Percentiles rank a stretch among this genome's conserved stretches.
phyloP scores from a whole-genome alignment of 2,888 invertebrate species.

The Alviniconcha strummeri region DNA sequence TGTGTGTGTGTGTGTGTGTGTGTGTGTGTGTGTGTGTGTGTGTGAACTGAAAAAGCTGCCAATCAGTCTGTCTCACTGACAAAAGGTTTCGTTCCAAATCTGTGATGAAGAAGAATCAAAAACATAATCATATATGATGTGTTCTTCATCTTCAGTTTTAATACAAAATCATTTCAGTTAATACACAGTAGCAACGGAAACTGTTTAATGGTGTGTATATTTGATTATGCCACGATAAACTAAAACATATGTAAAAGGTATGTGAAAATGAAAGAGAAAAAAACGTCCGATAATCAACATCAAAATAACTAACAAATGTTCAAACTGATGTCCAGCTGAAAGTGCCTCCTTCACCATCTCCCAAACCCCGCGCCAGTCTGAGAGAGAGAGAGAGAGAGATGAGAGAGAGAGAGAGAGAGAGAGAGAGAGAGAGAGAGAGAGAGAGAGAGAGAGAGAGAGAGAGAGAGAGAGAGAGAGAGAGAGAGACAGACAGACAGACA shows the following conservation, averaged over 20 bases:
- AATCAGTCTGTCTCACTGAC: no score
- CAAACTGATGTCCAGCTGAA: neutral
- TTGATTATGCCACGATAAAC: neutral
- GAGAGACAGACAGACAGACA: neutral
- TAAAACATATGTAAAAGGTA: neutral
- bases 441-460: neutral
- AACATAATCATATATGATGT: neutral
- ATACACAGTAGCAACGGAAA: no score
- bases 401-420: neutral
- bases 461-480: neutral
- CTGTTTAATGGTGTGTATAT: no score
- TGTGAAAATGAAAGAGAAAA: neutral
- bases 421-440: neutral
- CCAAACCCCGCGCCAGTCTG: neutral
- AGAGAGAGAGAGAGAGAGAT: neutral
- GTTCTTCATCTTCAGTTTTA: neutral
- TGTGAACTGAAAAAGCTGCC: neutral
- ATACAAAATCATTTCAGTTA: no score
- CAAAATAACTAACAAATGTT: neutral
- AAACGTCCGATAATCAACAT: neutral
- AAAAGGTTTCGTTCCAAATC: neutral
- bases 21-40: neutral
- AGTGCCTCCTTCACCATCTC: neutral
- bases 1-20: neutral
- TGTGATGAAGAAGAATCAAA: neutral